phyloP scores from a whole-genome alignment of 2,113 vertebrate species.

The Lathamus discolor region DNA sequence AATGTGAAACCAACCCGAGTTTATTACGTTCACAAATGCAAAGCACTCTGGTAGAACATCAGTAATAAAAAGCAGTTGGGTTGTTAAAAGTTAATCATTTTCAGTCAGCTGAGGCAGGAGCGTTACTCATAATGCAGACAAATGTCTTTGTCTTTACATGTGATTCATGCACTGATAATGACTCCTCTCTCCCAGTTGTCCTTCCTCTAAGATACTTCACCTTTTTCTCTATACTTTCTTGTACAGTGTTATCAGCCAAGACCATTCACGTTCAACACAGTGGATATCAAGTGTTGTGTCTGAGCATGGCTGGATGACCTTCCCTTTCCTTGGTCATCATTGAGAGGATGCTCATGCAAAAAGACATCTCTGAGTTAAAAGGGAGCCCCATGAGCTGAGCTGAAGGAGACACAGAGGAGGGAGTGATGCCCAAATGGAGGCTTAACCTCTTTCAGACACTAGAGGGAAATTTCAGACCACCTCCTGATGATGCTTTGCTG shows the following conservation, averaged over 20 bases:
- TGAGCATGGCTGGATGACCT: not conserved
- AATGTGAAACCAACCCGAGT: not conserved
- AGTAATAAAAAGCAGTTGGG: not conserved
- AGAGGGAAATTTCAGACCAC: not conserved
- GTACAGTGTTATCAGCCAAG: not conserved
- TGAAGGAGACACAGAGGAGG: not conserved
- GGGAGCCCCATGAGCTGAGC: not conserved
- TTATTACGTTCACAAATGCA: not conserved
- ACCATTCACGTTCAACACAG: not conserved
- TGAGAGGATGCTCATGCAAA: not conserved
- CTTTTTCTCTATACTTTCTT: not conserved
- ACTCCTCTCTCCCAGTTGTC: not conserved
- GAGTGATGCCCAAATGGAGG: not conserved
- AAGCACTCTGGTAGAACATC: not conserved
- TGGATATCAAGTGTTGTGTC: accelerated
- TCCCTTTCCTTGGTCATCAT: not conserved
- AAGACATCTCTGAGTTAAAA: not conserved
- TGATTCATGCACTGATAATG: not conserved
- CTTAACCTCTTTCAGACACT: not conserved
- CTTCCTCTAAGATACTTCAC: not conserved
- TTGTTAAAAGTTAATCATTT: not conserved
- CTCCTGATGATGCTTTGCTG: not conserved
- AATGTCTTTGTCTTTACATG: not conserved
- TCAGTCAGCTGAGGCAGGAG: not conserved
- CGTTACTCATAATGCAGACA: not conserved